Base-by-base conservation (phyloP, 2,797 vertebrate species). In the Characodon lateralis region DNA sequence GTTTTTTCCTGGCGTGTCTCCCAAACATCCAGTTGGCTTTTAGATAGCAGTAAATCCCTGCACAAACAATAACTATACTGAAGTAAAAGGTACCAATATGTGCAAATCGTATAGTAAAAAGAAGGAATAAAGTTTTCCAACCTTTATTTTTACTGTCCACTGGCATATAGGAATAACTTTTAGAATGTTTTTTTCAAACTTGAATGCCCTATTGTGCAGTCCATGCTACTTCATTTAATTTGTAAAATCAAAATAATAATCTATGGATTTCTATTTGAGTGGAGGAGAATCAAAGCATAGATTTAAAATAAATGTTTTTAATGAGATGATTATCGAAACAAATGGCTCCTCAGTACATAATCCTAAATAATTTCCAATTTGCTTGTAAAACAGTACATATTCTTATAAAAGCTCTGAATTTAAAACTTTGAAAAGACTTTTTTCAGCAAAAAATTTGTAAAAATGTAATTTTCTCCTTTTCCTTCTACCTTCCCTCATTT, bases 231-330 rank as follows among this genome's bases (percentile, higher is more conserved):
- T 63, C 69, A 8, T 8, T 20, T 65, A 16, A 61, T 31, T 61
- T 18, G 5, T 35, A 8, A 63, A 73, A 78, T 88, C 55, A 72
- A 85, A 86, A 86, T 28, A 61, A 58, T 61, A 61, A 61, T 14
- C 13, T 6, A 63, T 63, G 10, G 6, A 35, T 63, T 35, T 18
- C 28, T 85, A 28, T 82, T 22, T 59, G 69, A 85, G 58, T 72
- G 46, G 20, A 55, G 20, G 55, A 24, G 68, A 76, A 86, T 85
- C 71, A 75, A 76, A 88, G 73, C 79, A 73, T 82, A 70, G 43
- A 75, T 72, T 63, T 85, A 71, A 77, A 82, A 53, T 9, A 48
- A 39, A 55, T 51, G 50, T 18, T 53, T 74, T 56, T 56, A 56
- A 56, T 56, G 22, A 12, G 22, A 56, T 10, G 1, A 56, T n/a